These are phyloP conservation scores for Apostichopus parvimensis DNA, from an alignment of 35 echinoderm and acorn worm genomes.

Conservation along the genomic window DNA sequence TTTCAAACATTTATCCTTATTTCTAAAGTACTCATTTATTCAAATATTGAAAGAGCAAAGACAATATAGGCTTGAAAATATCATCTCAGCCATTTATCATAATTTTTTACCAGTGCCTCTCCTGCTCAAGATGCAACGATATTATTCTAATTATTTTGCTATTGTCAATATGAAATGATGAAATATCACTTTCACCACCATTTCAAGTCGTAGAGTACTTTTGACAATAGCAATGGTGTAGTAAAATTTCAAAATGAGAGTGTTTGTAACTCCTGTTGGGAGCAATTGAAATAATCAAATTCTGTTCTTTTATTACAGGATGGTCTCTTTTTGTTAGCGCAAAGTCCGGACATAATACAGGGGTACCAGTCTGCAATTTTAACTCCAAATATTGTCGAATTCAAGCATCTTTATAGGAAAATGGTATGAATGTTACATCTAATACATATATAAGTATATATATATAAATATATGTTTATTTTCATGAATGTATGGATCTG, in stretches of 20 bases:
- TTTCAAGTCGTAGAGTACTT: not conserved
- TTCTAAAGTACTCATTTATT: too few relatives aligned
- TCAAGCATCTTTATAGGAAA: constrained; percentile 89
- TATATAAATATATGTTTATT: not conserved
- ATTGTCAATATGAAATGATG: too few relatives aligned
- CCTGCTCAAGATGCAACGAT: too few relatives aligned
- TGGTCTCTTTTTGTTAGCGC: constrained; percentile 78
- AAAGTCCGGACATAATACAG: constrained; percentile 68
- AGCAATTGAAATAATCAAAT: not conserved
- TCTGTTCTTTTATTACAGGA: constrained; percentile 61
- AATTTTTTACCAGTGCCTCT: too few relatives aligned
- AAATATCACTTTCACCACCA: too few relatives aligned
- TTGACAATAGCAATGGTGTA: not conserved
- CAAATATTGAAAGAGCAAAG: too few relatives aligned
- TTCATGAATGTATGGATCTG: not conserved
- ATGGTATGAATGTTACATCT: constrained; percentile 68
- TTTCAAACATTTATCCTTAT: too few relatives aligned
- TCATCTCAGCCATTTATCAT: too few relatives aligned
- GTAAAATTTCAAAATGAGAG: not conserved
- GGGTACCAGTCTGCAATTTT: constrained; percentile 86
- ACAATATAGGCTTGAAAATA: too few relatives aligned
- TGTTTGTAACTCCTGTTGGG: too few relatives aligned
- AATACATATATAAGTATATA: not conserved
- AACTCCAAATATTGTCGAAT: constrained; percentile 94
- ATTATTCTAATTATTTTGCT: too few relatives aligned